Conservation (phyloP, 2,797 vertebrate genomes). For the Emydoidea blandingii region DNA sequence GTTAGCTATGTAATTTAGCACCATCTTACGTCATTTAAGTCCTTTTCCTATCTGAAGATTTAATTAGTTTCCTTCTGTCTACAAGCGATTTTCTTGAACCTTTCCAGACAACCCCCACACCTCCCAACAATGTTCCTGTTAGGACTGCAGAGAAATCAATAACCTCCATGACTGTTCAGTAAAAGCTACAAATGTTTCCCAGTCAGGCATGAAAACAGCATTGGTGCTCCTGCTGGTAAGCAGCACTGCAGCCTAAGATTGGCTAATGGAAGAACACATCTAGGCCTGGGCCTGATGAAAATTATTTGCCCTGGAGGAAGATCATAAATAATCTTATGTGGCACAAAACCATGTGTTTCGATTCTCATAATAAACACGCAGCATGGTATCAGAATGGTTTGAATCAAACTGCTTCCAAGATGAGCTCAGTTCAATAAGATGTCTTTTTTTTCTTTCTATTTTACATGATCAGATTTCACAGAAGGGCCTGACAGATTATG, state of each 20-base stretch:
- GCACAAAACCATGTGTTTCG: not conserved
- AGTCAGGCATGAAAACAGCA: constrained; percentile 84
- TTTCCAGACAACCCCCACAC: constrained; percentile 48
- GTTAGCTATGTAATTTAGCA: constrained; percentile 58
- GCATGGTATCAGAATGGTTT: constrained; percentile 11
- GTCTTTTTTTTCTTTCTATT: constrained; percentile 4
- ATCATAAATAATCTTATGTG: constrained; percentile 45
- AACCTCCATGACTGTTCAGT: constrained; percentile 61
- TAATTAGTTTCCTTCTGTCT: constrained; percentile 67
- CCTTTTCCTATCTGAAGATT: constrained; percentile 57
- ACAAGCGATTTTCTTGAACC: constrained; percentile 54
- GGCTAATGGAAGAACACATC: constrained; percentile 74
- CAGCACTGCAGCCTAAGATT: constrained; percentile 60
- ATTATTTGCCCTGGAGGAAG: not conserved
- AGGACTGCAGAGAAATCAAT: constrained; percentile 69
- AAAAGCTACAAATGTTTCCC: constrained; percentile 74
- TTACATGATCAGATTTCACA: constrained; percentile 44
- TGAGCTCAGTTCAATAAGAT: constrained; percentile 31
- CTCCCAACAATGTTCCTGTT: constrained; percentile 32
- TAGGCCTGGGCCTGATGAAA: constrained; percentile 51
- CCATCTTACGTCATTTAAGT: constrained; percentile 63
- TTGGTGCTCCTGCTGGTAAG: constrained; percentile 69
- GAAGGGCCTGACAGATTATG: constrained; percentile 28
- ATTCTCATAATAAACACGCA: constrained; percentile 19
- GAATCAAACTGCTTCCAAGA: constrained; percentile 33